Evolutionary conservation across 2,113 vertebrate species (phyloP), one percentile per base, ranked within the genome.

Genomic region (Capra hircus): DNA sequence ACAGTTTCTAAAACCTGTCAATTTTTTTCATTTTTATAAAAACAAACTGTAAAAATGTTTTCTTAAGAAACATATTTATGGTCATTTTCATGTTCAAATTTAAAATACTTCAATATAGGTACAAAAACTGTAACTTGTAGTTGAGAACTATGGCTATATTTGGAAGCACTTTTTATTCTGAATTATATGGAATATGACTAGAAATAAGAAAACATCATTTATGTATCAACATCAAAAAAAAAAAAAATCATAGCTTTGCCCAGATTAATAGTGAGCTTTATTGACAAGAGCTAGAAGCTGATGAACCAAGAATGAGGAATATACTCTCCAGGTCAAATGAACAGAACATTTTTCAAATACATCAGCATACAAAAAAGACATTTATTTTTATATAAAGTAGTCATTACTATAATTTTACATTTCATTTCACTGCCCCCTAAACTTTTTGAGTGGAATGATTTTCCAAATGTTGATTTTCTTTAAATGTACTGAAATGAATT

Each of bases 1-100:
- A 81, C 60, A 89, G 88, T 97, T 98, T 98, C 97, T 94, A 94
- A 90, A 96, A 77, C 71, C 62, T 80, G 80, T 93, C 60, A 91
- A 25, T 74, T 92, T 81, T 81, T 95, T 91, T 88, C 59, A 95
- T 60, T 98, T 98, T 98, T 90, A 67, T 45, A 53, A 96, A 97
- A 60, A 30, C 71, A 50, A 71, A 59, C 23, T 89, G 45, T 88
- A 90, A 96, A 98, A 55, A 33, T 27, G 12, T 80, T 96, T 97
- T 97, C 95, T 45, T 92, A 84, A 87, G 59, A 90, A 92, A 96
- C 6, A 74, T 30, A 67, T 82, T 62, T 77, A 5, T 60, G 23
- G 19, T 50, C 7, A 67, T n/a, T 48, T 92, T 43, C 6, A 59
- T 40, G 14, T 60, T 57, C 28, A 88, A 59, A 59, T 94, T 92